Evolutionary conservation across 2,888 invertebrate species (phyloP).

Genomic region (Pegoplata infirma): DNA sequence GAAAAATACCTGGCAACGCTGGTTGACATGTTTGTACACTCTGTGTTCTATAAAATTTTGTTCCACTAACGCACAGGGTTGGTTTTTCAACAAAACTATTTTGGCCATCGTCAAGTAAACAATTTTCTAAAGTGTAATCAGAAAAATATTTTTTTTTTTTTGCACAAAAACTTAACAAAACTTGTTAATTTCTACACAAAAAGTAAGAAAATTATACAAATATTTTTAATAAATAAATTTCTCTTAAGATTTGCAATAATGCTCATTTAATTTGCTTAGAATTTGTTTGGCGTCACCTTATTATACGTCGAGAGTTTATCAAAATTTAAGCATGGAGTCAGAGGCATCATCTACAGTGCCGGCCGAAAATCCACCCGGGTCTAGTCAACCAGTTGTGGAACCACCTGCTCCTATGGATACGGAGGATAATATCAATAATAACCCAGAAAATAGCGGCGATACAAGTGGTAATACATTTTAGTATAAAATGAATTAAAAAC

Average conservation of each 20-base stretch:
- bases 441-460: slow-evolving; percentile 11
- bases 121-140: slow-evolving; percentile 12
- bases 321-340: slow-evolving; percentile 32
- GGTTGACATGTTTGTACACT: no score
- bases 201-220: not conserved
- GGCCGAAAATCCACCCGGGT: slow-evolving; percentile 2
- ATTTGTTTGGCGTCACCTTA: not conserved
- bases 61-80: not conserved
- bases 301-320: not conserved
- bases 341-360: slow-evolving; percentile 1
- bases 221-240: no score
- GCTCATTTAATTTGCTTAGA: not conserved
- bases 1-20: no score
- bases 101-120: slow-evolving; percentile 37
- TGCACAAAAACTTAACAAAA: not conserved
- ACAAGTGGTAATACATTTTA: slow-evolving; percentile 43
- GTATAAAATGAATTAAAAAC: no score
- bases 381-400: not conserved
- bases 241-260: not conserved
- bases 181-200: not conserved
- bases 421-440: slow-evolving; percentile 36
- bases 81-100: not conserved
- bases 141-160: no score
- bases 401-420: slow-evolving; percentile 46
- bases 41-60: not conserved